Percentiles rank a stretch among this genome's conserved stretches.
These are phyloP conservation scores for Orthosia incerta DNA, from an alignment of 2,888 invertebrate genomes.

Conservation along the genomic window DNA sequence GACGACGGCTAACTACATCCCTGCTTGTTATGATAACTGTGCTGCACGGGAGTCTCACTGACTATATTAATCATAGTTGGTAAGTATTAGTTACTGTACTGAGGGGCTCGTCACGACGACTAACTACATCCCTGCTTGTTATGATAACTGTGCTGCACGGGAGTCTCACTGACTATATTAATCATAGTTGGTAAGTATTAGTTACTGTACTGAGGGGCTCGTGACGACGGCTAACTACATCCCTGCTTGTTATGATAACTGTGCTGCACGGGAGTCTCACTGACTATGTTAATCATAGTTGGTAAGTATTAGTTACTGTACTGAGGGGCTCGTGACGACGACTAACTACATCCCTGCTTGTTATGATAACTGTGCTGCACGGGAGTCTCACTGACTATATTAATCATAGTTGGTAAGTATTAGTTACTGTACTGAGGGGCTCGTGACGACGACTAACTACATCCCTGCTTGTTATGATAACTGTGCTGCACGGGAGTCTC, in stretches of 20 bases:
- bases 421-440: slow-evolving; percentile 53
- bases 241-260: neutral
- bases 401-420: neutral
- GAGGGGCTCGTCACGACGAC: slow-evolving; percentile 62
- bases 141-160: neutral
- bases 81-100: slow-evolving; percentile 56
- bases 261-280: neutral
- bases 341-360: slow-evolving; percentile 49
- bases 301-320: slow-evolving; percentile 55
- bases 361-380: neutral
- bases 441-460: slow-evolving; percentile 64
- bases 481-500: neutral
- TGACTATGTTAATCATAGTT: neutral
- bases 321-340: slow-evolving; percentile 59
- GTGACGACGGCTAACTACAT: slow-evolving; percentile 62
- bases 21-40: neutral
- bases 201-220: slow-evolving; percentile 55
- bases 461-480: neutral
- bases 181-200: slow-evolving; percentile 11
- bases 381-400: neutral
- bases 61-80: neutral
- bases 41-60: neutral
- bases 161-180: neutral
- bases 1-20: slow-evolving; percentile 58
- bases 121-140: slow-evolving; percentile 33